Conservation (phyloP, 2,888 invertebrate genomes). For the Tetanocera ferruginea region DNA sequence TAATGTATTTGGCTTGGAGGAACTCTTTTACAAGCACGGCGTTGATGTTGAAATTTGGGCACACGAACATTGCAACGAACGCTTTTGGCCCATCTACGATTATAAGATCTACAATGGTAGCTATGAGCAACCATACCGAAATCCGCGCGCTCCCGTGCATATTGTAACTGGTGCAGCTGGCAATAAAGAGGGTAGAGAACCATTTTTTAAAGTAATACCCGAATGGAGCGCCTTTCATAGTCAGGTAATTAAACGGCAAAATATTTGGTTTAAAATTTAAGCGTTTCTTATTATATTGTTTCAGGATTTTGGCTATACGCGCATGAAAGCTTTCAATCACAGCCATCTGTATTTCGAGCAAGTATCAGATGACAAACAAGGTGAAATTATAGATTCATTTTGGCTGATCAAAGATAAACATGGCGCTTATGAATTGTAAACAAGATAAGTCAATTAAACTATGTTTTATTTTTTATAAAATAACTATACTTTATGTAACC, state of each 20-base stretch:
- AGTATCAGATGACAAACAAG: constrained; percentile 81
- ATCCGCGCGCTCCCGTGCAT: constrained; percentile 88
- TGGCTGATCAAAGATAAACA: constrained; percentile 76
- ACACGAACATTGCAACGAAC: constrained; percentile 97
- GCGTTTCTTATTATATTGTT: constrained; percentile 26
- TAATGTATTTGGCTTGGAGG: constrained; percentile 82
- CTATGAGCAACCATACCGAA: constrained; percentile 71
- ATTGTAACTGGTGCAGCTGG: constrained; percentile 91
- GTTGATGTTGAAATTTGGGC: constrained; percentile 97
- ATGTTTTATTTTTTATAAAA: background rate
- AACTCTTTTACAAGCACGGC: constrained; percentile 86
- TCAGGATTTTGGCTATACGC: constrained; percentile 91
- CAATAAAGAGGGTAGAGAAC: constrained; percentile 86
- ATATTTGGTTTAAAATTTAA: background rate
- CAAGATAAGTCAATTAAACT: background rate
- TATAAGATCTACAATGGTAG: constrained; percentile 79
- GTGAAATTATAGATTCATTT: constrained; percentile 78
- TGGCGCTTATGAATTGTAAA: constrained; percentile 52
- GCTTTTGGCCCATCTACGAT: constrained; percentile 95
- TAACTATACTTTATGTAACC: background rate
- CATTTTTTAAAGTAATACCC: constrained; percentile 74
- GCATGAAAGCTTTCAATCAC: constrained; percentile 82
- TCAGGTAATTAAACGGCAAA: constrained; percentile 55
- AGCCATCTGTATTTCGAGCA: constrained; percentile 93
- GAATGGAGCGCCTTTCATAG: constrained; percentile 89